Evolutionary conservation across 2,797 vertebrate species (phyloP), one percentile per base, ranked within the genome.

Genomic region (Macroramphosus scolopax): DNA sequence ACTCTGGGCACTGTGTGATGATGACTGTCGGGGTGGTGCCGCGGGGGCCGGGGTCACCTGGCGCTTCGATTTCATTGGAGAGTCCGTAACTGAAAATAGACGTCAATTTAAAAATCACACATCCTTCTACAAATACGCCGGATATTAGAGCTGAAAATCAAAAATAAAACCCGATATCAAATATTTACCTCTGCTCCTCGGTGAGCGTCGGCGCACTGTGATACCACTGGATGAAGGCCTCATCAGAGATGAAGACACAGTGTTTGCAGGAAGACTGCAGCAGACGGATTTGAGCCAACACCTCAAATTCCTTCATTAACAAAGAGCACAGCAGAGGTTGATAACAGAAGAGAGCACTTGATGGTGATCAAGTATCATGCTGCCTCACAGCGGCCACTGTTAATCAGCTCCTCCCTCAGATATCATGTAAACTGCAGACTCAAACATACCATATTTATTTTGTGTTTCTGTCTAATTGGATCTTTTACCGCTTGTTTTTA

Each of bases 1-100:
- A 96, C 94, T 93, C 90, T 45, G 91, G 81, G 76, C 92, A 95
- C 67, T 93, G 91, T 0, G 94, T 93, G 88, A 95, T 86, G 66
- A 95, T 85, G 62, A 96, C 84, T 0, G 90, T 86, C 1, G 94
- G 94, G 33, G 90, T 83, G 8, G 72, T 40, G 35, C 67, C 51
- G 24, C 92, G 82, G 8, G 88, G 72, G 36, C 88, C 89, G 5
- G 82, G 68, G 25, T 92, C 92, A 18, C 77, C 9, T 0, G 89
- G 86, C 0, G 86, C 83, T 71, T 95, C 94, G 2, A 95, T 95
- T 39, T 92, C 87, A 76, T 88, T 93, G 64, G 94, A 95, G 32
- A 94, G 79, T 13, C 83, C 90, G 74, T 96, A 94, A 74, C 94
- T 96, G 72, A 2, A n/a, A 64, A 63, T 8, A 56, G 14, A 63